Evolutionary conservation across 1,140 invertebrate species (phyloP).

Genomic region (Delia radicum): DNA sequence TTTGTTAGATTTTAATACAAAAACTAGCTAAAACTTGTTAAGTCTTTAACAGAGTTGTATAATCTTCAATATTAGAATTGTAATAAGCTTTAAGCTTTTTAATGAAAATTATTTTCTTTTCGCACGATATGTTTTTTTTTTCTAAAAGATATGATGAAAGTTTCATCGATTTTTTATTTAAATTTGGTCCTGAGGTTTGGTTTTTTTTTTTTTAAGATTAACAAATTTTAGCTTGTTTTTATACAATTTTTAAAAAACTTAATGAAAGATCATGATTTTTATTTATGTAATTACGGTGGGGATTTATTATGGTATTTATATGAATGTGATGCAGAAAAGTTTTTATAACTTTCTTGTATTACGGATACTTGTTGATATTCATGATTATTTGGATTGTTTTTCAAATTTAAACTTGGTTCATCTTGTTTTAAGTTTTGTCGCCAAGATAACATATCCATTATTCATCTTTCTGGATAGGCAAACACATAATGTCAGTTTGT

Average conservation of each 20-base stretch:
- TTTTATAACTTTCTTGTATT: neutral
- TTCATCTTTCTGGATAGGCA: constrained; percentile 47
- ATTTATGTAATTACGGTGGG: neutral
- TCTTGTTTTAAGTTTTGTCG: neutral
- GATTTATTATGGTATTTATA: neutral
- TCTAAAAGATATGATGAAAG: neutral
- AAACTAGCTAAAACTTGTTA: neutral
- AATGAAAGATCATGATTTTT: neutral
- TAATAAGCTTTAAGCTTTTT: neutral
- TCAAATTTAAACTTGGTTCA: neutral
- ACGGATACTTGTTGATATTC: neutral
- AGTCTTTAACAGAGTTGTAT: neutral
- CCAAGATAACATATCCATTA: constrained; percentile 29
- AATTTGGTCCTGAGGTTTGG: constrained; percentile 6
- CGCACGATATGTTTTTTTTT: constrained; percentile 1
- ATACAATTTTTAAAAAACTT: neutral
- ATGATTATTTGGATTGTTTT: no score
- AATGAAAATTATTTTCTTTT: neutral
- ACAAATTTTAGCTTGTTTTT: neutral
- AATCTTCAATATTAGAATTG: no score
- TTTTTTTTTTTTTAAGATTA: neutral
- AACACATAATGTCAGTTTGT: constrained; percentile 53
- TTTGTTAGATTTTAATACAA: neutral
- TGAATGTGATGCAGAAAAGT: neutral
- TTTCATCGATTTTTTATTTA: neutral